These are phyloP conservation scores for Melanotaenia parkinsoni DNA, from an alignment of 2,797 vertebrate species.

Conservation along the genomic window DNA sequence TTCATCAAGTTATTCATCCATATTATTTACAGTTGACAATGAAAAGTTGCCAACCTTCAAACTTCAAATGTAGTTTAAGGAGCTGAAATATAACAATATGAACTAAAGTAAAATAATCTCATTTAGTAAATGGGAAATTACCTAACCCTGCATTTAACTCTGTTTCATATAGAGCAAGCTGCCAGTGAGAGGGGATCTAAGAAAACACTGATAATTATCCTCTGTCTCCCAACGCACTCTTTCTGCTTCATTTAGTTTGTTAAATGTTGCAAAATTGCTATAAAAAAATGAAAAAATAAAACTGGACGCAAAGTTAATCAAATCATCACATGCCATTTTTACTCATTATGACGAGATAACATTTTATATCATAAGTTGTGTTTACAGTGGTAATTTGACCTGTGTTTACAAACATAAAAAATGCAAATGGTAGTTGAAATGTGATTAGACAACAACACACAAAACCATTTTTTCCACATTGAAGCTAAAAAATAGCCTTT, in stretches of 20 bases:
- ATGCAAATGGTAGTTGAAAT: no score
- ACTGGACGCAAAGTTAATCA: conserved; percentile 29
- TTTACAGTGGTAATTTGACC: conserved; percentile 43
- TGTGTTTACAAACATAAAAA: not conserved
- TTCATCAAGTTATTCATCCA: conserved; percentile 1
- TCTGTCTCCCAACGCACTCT: conserved; percentile 6
- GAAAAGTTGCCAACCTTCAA: not conserved
- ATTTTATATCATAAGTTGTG: conserved; percentile 62
- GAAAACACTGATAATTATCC: not conserved
- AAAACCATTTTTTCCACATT: not conserved
- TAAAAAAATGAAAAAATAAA: not conserved
- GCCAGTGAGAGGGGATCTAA: conserved; percentile 5
- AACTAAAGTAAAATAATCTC: no score
- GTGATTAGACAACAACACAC: not conserved
- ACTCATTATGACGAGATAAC: conserved; percentile 67
- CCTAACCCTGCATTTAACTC: conserved; percentile 2
- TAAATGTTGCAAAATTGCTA: conserved; percentile 51
- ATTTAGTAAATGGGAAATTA: not conserved
- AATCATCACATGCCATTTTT: conserved; percentile 68
- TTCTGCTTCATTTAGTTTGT: conserved; percentile 48
- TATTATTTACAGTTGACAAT: not conserved
- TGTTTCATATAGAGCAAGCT: conserved; percentile 4
- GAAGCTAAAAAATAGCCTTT: no score
- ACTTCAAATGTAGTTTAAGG: not conserved
- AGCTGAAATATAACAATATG: no score